phyloP scores from a whole-genome alignment of 2,113 vertebrate genomes.

The Oncorhynchus keta region DNA sequence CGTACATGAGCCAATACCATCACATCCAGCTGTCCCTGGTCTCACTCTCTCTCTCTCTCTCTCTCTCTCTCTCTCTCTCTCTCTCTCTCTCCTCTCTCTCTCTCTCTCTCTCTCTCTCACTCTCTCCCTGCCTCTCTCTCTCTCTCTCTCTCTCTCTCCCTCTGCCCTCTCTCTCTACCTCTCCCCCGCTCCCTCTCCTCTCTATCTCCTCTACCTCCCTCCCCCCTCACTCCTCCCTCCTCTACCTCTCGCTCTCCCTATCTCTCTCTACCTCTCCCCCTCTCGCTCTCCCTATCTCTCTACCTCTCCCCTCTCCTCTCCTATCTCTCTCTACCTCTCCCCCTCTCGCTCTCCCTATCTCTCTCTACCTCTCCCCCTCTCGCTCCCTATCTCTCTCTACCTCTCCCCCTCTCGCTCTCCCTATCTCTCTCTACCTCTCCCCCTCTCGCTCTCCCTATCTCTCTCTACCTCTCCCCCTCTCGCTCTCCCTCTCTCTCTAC shows the following conservation, averaged over 20 bases:
- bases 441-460: not conserved
- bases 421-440: not conserved
- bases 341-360: not conserved
- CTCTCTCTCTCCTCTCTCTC: not conserved
- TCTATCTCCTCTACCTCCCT: not conserved
- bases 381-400: conserved; percentile 3
- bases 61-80: too few species aligned
- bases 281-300: conserved; percentile 4
- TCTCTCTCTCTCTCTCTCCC: conserved; percentile 3
- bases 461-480: not conserved
- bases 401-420: too few species aligned
- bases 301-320: too few species aligned
- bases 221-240: too few species aligned
- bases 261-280: not conserved
- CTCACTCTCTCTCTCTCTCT: not conserved
- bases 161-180: not conserved
- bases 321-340: not conserved
- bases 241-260: not conserved
- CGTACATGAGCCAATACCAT: not conserved
- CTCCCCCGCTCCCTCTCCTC: not conserved
- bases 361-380: not conserved
- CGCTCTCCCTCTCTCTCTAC: not conserved
- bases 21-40: not conserved
- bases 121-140: not conserved
- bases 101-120: too few species aligned